Evolutionary conservation across 1,140 invertebrate genomes (phyloP).

Genomic region (Argopecten irradians): DNA sequence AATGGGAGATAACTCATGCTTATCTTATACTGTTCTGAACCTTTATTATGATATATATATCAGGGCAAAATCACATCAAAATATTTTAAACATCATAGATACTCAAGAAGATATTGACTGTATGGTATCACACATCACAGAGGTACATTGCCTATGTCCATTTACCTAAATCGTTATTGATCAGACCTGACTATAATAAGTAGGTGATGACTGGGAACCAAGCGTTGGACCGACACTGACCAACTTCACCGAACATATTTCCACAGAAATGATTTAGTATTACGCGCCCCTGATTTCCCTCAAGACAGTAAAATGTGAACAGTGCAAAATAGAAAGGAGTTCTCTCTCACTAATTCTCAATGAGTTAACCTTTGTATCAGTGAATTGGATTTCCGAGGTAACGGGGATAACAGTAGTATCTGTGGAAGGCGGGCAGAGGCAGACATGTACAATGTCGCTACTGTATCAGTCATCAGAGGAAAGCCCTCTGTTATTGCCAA

Average conservation of each 20-base stretch:
- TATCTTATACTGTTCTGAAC: no score
- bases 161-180: neutral
- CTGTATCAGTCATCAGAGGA: neutral
- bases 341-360: neutral
- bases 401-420: neutral
- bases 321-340: neutral
- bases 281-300: neutral
- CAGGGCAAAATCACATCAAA: no score
- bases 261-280: neutral
- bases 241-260: neutral
- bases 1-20: no score
- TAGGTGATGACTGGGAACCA: neutral
- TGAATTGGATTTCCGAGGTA: neutral
- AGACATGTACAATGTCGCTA: neutral
- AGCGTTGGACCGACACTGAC: neutral
- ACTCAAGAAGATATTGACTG: no score
- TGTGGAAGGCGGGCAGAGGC: neutral
- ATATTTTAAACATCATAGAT: no score
- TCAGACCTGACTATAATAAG: neutral
- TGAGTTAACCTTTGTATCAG: slow-evolving; percentile 12
- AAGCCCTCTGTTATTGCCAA: neutral
- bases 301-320: neutral
- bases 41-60: no score
- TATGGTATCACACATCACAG: no score
- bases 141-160: neutral